Base-by-base conservation (phyloP, 2,113 vertebrate genomes). In the Hiodon alosoides region DNA sequence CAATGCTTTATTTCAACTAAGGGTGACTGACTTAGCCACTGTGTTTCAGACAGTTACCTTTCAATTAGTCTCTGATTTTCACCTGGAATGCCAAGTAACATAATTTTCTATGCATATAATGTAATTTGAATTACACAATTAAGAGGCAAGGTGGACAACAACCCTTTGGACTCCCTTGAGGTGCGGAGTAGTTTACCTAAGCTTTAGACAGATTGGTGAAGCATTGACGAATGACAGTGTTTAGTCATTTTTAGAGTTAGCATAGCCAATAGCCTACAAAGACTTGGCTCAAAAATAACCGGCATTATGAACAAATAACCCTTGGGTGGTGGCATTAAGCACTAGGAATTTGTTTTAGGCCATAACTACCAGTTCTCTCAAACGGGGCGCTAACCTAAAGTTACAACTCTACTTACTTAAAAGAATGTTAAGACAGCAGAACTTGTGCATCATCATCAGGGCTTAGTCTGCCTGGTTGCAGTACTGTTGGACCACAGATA, bases 201-300 rank as follows among this genome's bases (percentile, higher is more conserved):
- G 31, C n/a, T n/a, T n/a, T n/a, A n/a, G n/a, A n/a, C n/a, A n/a
- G n/a, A n/a, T n/a, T n/a, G n/a, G n/a, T n/a, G n/a, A n/a, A n/a
- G n/a, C n/a, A n/a, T n/a, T n/a, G n/a, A n/a, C n/a, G n/a, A n/a
- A n/a, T n/a, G n/a, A 59, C 57, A 59, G 7, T 7, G 9, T 59
- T 9, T 14, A 8, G 7, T 9, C 4, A 59, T 59, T 57, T 57
- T 54, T 77, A 71, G 80, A 81, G 60, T 31, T 17, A 46, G 7
- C 80, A 72, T 78, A 72, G 79, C 71, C 70, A 60, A 73, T 52
- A 66, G 73, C 9, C 73, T 69, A 53, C 55, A 74, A 68, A 3
- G 76, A 69, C 65, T 75, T 76, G 69, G 77, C 82, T n/a, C n/a
- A 72, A 79, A 77, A 79, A 78, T 80, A 78, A 76, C 80, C 79